Conservation (phyloP, 2,888 invertebrate genomes). For the Lycophotia porphyrea region DNA sequence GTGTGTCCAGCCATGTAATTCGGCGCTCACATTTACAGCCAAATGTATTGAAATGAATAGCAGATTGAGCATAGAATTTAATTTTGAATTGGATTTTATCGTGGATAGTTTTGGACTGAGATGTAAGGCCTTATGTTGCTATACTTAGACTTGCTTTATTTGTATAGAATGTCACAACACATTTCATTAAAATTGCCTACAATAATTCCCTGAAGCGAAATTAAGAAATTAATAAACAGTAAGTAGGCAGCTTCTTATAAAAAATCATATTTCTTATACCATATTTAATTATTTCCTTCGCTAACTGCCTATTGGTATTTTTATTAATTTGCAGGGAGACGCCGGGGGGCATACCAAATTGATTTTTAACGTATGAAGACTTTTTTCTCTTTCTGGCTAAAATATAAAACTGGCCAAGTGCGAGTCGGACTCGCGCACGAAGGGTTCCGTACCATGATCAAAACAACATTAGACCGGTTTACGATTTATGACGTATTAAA, state of each 20-base stretch:
- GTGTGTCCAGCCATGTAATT: slow-evolving; percentile 70
- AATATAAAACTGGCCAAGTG: too few species aligned
- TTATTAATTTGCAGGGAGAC: slow-evolving; percentile 24
- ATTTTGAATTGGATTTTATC: slow-evolving; percentile 5
- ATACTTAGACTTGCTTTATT: too few species aligned
- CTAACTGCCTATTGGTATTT: slow-evolving; percentile 33
- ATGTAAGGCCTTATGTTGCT: too few species aligned
- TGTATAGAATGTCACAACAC: not conserved
- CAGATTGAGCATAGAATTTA: slow-evolving; percentile 32
- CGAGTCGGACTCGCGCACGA: too few species aligned
- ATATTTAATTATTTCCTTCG: slow-evolving; percentile 25
- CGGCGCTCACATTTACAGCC: slow-evolving; percentile 64
- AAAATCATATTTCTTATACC: slow-evolving; percentile 7
- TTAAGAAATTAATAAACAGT: slow-evolving; percentile 9
- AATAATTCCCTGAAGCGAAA: not conserved
- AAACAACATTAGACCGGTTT: too few species aligned
- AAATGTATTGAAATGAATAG: slow-evolving; percentile 60
- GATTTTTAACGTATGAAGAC: slow-evolving; percentile 25
- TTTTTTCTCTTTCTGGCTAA: slow-evolving; percentile 15
- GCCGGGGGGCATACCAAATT: slow-evolving; percentile 38
- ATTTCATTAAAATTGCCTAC: not conserved
- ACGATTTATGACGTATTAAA: too few species aligned
- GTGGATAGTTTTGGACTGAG: not conserved
- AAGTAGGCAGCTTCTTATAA: not conserved
- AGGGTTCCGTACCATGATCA: too few species aligned